Conservation (phyloP, 2,888 invertebrate genomes). For the Horisme vitalbata region DNA sequence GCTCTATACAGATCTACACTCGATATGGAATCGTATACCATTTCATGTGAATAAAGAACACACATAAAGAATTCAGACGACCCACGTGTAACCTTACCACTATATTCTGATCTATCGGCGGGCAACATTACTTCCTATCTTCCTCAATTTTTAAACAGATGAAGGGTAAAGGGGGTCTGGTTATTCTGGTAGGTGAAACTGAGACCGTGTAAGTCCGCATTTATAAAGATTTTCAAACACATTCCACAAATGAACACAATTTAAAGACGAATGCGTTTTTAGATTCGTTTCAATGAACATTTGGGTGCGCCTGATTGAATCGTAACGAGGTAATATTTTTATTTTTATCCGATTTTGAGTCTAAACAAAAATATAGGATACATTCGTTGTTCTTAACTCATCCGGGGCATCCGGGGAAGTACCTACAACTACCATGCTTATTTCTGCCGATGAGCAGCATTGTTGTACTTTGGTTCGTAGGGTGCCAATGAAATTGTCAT, state of each 20-base stretch:
- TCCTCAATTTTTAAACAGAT: slow-evolving; percentile 20
- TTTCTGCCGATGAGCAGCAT: no score
- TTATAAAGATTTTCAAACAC: slow-evolving; percentile 76
- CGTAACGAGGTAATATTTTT: slow-evolving; percentile 65
- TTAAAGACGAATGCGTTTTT: slow-evolving; percentile 73
- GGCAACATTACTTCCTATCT: slow-evolving; percentile 28
- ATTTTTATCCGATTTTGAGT: slow-evolving; percentile 31
- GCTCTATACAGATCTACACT: slow-evolving; percentile 40
- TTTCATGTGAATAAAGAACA: slow-evolving; percentile 68
- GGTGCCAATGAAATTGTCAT: no score
- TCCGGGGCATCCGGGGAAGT: no score
- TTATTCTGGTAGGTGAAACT: slow-evolving; percentile 51
- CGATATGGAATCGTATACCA: slow-evolving; percentile 50
- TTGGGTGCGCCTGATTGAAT: slow-evolving; percentile 55
- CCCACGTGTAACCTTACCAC: slow-evolving; percentile 52
- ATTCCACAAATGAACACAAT: slow-evolving; percentile 79
- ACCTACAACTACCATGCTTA: no score
- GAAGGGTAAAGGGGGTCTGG: slow-evolving; percentile 39
- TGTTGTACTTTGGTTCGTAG: no score
- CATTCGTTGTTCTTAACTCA: no score
- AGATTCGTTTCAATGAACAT: slow-evolving; percentile 68
- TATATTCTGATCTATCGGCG: slow-evolving; percentile 40
- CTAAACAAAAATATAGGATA: not conserved
- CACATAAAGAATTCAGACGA: slow-evolving; percentile 54
- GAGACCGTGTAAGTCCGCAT: slow-evolving; percentile 59